A percentile compares a stretch with the other conserved stretches of the same genome.
Conservation (phyloP, 2,888 invertebrate species). For the Deilephila porcellus region DNA sequence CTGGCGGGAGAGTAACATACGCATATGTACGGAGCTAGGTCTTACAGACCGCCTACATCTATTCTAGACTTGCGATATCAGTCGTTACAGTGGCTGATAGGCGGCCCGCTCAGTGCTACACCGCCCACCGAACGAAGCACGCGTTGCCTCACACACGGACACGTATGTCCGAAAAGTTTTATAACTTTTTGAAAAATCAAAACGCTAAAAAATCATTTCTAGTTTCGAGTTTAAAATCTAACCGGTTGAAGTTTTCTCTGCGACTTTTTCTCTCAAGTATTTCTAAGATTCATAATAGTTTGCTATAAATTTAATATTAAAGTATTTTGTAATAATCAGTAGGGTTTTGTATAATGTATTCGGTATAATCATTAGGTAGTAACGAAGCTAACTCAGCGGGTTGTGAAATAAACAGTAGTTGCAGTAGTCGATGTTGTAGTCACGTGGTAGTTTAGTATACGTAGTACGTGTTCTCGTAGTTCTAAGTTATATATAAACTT, state of each 20-base stretch:
- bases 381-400: conserved; percentile 58
- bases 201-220: neutral
- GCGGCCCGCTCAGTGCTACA: conserved; percentile 68
- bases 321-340: conserved; percentile 23
- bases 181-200: neutral
- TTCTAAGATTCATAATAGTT: conserved; percentile 11
- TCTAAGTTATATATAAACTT: conserved; percentile 24
- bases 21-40: conserved; percentile 20
- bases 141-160: conserved; percentile 51
- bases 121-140: conserved; percentile 71
- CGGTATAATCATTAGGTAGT: conserved; percentile 41
- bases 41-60: conserved; percentile 44
- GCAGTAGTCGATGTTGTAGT: conserved; percentile 44
- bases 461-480: conserved; percentile 43
- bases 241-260: neutral
- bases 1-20: neutral
- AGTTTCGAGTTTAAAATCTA: conserved; percentile 1
- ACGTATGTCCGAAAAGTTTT: conserved; percentile 42
- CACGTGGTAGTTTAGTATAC: conserved; percentile 48
- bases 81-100: conserved; percentile 69
- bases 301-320: conserved; percentile 28
- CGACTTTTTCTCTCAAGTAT: neutral
- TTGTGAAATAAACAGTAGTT: conserved; percentile 58
- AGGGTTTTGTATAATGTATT: conserved; percentile 17
- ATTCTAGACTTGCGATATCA: conserved; percentile 75